Evolutionary conservation across 2,888 invertebrate species (phyloP), one percentile per base, ranked within the genome.

Genomic region (Caenorhabditis wallacei): DNA sequence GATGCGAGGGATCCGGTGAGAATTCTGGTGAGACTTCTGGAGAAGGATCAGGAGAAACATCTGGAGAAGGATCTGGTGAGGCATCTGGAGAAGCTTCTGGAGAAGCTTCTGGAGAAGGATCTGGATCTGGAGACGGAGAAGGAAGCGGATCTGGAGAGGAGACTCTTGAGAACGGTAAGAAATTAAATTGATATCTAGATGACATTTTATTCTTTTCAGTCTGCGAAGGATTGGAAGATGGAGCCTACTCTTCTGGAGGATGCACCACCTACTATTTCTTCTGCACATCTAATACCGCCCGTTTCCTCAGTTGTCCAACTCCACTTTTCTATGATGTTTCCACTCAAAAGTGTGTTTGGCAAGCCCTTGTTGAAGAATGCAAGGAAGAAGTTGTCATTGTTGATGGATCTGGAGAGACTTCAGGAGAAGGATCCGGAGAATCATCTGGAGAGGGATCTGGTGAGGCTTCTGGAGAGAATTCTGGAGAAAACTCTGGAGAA

Each of bases 191-290:
- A 2, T 40, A 8, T 40, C 10, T 40, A 40, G 11, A 2, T 40
- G 40, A 35, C 10, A 40, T 2, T 8, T 30, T 30, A 5, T 30
- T 5, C 3, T 40, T 40, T 40, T 40, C 40, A 40, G 72, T 71
- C 2, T 82, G 81, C 66, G 71, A 56, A 26, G 53, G 46, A 5
- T 43, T 76, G n/a, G 51, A 56, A 8, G 81, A 82, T 37, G 81
- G 81, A 1, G 76, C 64, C 61, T 76, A 82, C 24, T 71, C 75
- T 8, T 66, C 54, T 13, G 75, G 76, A 13, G 78, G 72, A 13
- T 82, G 82, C 57, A 71, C 64, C 35, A 82, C 40, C 46, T 76
- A 71, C 71, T 82, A 76, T 59, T 76, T 71, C 66, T 64, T 76
- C 71, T 82, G 81, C 70, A 64, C 70, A 18, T 57, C 70, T 7